Evolutionary conservation across 1,140 invertebrate species (phyloP).

Genomic region (Pygmarrhopalites habei): DNA sequence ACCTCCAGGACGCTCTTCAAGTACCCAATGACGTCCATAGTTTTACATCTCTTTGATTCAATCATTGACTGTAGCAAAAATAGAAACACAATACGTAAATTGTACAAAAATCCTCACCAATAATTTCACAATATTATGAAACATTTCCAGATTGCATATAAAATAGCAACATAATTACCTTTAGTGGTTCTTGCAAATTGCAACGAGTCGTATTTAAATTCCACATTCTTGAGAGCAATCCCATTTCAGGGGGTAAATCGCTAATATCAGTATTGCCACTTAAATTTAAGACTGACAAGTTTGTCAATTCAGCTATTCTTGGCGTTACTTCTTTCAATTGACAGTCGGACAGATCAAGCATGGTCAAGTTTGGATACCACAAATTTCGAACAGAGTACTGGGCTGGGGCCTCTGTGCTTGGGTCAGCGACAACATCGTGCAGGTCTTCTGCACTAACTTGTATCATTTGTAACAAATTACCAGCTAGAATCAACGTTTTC

Average conservation of each 20-base stretch:
- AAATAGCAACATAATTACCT: too few relatives aligned
- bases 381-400: slow-evolving; percentile 53
- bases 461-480: slow-evolving; percentile 71
- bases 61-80: too few relatives aligned
- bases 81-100: too few relatives aligned
- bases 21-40: slow-evolving; percentile 93
- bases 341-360: slow-evolving; percentile 91
- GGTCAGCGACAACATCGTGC: not conserved
- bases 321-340: slow-evolving; percentile 68
- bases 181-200: slow-evolving; percentile 76
- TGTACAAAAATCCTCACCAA: too few relatives aligned
- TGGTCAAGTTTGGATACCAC: slow-evolving; percentile 87
- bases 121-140: too few relatives aligned
- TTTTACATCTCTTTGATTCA: slow-evolving; percentile 85
- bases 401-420: not conserved
- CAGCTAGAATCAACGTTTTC: slow-evolving; percentile 72
- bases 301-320: slow-evolving; percentile 74
- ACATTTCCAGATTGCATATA: too few relatives aligned
- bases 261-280: slow-evolving; percentile 77
- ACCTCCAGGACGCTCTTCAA: slow-evolving; percentile 63
- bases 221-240: slow-evolving; percentile 85
- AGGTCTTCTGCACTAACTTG: slow-evolving; percentile 44
- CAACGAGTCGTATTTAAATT: slow-evolving; percentile 90
- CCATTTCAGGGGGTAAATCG: slow-evolving; percentile 89
- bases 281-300: slow-evolving; percentile 89